phyloP scores from a whole-genome alignment of 2,113 vertebrate genomes.

The Indicator indicator region DNA sequence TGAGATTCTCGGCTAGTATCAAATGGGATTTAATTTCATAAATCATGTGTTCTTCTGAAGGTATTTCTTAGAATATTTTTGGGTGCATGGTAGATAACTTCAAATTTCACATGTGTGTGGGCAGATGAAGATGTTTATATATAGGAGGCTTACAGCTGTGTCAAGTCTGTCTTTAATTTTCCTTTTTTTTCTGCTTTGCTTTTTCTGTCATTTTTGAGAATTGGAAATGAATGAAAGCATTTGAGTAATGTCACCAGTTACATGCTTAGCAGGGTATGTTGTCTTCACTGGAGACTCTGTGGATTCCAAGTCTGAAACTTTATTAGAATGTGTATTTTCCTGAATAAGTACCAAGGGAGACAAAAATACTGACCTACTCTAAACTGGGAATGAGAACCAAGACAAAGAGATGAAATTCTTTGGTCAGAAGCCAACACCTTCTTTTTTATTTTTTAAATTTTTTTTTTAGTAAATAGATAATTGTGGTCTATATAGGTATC shows the following conservation, averaged over 20 bases:
- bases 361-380: not conserved
- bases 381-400: not conserved
- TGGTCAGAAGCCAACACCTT: not conserved
- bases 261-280: not conserved
- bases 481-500: not conserved
- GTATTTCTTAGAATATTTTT: not conserved
- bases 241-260: not conserved
- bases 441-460: not conserved
- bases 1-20: not conserved
- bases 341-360: not conserved
- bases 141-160: not conserved
- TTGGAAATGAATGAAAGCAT: not conserved
- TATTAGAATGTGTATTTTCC: not conserved
- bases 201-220: not conserved
- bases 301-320: not conserved
- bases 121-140: not conserved
- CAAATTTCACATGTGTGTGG: not conserved
- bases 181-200: not conserved
- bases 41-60: not conserved
- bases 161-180: not conserved
- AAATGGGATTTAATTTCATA: not conserved
- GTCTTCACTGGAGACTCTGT: not conserved
- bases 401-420: not conserved
- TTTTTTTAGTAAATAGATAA: not conserved
- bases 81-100: not conserved